Conservation (phyloP, 1,140 invertebrate genomes). For the Hyles euphorbiae region DNA sequence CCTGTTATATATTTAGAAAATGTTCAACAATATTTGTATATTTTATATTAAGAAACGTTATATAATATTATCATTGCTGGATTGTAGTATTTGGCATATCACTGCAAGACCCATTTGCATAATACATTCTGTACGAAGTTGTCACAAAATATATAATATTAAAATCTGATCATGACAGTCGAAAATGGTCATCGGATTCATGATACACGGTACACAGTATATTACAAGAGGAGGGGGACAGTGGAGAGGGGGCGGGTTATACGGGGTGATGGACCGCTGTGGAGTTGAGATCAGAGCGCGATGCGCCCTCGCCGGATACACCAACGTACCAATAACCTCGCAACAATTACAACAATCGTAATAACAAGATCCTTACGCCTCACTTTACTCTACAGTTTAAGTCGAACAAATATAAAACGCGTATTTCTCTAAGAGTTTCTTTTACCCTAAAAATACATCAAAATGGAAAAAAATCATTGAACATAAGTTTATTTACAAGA, state of each 20-base stretch:
- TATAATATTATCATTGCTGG: constrained; percentile 68
- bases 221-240: too few species aligned
- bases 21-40: constrained; percentile 74
- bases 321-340: constrained; percentile 44
- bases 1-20: constrained; percentile 73
- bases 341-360: constrained; percentile 56
- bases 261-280: constrained; percentile 8
- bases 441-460: constrained; percentile 67
- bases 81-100: constrained; percentile 70
- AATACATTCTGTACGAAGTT: constrained; percentile 34
- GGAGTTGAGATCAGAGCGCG: constrained; percentile 9
- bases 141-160: constrained; percentile 31
- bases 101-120: constrained; percentile 55
- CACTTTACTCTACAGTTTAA: constrained; percentile 48
- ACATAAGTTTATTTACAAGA: constrained; percentile 58
- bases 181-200: too few species aligned
- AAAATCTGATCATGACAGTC: background rate
- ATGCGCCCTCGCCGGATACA: constrained; percentile 24
- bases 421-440: constrained; percentile 47
- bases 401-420: constrained; percentile 67
- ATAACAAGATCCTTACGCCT: constrained; percentile 58
- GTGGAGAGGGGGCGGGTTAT: constrained; percentile 5
- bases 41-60: constrained; percentile 68
- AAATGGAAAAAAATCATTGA: constrained; percentile 61
- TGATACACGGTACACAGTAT: too few species aligned